Evolutionary conservation across 2,797 vertebrate genomes (phyloP).

Genomic region (Anguilla pacifica): DNA sequence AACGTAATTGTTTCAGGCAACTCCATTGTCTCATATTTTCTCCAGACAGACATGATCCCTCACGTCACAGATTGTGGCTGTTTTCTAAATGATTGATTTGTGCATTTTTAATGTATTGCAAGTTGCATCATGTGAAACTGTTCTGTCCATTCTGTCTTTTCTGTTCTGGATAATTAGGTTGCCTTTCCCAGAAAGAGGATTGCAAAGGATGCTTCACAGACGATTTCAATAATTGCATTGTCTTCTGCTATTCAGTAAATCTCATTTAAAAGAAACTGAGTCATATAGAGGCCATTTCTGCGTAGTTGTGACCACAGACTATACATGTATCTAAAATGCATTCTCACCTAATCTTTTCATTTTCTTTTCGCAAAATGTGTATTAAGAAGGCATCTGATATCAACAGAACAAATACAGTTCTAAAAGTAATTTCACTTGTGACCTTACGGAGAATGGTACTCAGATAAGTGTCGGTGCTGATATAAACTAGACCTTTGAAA

Average conservation of each 20-base stretch:
- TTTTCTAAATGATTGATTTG: conserved; percentile 17
- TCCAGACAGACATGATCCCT: conserved; percentile 12
- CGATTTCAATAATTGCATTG: conserved; percentile 24
- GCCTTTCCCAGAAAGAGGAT: conserved; percentile 14
- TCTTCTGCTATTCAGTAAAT: conserved; percentile 37
- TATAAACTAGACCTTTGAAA: no score
- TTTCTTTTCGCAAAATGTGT: background rate
- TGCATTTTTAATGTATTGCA: conserved; percentile 15
- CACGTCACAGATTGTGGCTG: conserved; percentile 15
- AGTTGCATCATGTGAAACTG: background rate
- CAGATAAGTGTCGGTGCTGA: background rate
- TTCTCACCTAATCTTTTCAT: background rate
- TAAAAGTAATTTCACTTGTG: background rate
- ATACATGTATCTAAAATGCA: background rate
- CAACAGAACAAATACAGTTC: background rate
- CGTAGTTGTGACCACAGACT: conserved; percentile 26
- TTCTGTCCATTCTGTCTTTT: conserved; percentile 17
- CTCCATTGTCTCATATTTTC: conserved; percentile 11
- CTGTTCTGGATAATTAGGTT: conserved; percentile 24
- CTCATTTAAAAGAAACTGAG: conserved; percentile 38
- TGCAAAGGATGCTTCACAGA: conserved; percentile 20
- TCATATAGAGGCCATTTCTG: conserved; percentile 28
- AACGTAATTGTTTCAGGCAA: conserved; percentile 28
- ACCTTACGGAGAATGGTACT: background rate
- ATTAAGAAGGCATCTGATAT: background rate